Conservation (phyloP, 23 tunicate species). For the Ascidia mentula region DNA sequence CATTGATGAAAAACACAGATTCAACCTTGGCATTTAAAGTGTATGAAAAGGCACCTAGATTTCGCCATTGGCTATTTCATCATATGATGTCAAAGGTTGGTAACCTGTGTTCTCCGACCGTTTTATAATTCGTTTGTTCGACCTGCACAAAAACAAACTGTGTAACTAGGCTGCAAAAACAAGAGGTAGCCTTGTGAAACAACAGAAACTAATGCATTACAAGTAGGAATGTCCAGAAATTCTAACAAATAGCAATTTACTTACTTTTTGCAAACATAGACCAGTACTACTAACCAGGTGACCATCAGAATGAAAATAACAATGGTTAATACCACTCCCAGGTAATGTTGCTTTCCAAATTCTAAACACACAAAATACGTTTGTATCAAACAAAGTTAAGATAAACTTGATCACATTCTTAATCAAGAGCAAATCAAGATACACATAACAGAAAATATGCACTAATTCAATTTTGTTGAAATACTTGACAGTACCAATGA, state of each 20-base stretch:
- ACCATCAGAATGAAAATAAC: not conserved
- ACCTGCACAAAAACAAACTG: not conserved
- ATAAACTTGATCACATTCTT: no score
- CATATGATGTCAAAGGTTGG: not conserved
- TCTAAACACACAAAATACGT: not conserved
- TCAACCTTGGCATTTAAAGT: no score
- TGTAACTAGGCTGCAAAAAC: not conserved
- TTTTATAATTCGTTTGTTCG: no score
- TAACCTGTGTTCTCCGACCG: not conserved
- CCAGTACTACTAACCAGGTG: not conserved
- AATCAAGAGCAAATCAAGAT: no score
- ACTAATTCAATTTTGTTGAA: no score
- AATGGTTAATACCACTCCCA: not conserved
- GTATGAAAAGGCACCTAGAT: no score
- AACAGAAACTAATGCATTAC: no score
- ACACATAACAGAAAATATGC: no score
- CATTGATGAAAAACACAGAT: no score
- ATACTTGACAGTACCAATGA: no score
- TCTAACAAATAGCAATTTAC: not conserved
- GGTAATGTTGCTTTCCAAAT: not conserved
- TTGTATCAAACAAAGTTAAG: no score
- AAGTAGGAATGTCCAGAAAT: no score
- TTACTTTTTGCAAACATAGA: conserved; percentile 1
- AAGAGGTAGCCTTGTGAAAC: not conserved
- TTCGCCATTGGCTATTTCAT: not conserved